Evolutionary conservation across 1,140 invertebrate species (phyloP), one percentile per base, ranked within the genome.

Genomic region (Hypothenemus hampei): DNA sequence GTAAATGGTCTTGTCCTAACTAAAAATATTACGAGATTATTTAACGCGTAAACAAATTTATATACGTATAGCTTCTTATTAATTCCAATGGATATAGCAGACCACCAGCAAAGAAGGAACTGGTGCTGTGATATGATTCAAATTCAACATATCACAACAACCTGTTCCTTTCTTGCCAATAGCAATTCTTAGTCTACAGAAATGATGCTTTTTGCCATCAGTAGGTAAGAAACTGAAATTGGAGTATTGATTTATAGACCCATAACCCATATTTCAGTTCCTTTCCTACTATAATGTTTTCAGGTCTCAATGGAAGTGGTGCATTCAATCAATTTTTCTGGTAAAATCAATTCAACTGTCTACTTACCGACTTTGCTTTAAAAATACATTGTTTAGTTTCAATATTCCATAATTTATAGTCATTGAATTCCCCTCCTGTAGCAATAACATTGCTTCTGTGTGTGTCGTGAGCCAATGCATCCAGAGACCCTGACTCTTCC

Each of bases 371-470:
- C 89, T 89, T 79, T 82, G 89, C 23, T 84, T 84, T 64, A 68
- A 75, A 71, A 85, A 91, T 50, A 72, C 69, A 68, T 66, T 60
- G 57, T 59, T 61, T 67, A 63, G 60, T 48, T 62, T 75, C 71
- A 16, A 90, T 56, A 70, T 91, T 81, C 78, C 81, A 90, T 29
- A 90, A 61, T 73, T 87, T 86, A 10, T 91, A 67, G 49, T 82
- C 80, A 73, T 88, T 85, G 71, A 86, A 81, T 62, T 83, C 77
- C 18, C 60, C 69, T 18, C 64, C 65, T 40, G 59, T 58, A 64
- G 58, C 64, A 55, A 63, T 43, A 49, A 64, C 45, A 41, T 64
- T 60, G 48, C 46, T 40, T 21, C 44, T 44, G 47, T n/a, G 54
- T 55, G 21, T 56, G 46, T 54, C 65, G 61, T 44, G 24, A 57